These are phyloP conservation scores for Geodia barretti DNA, from an alignment of 37 sponge, comb jelly and placozoan species.

Conservation along the genomic window DNA sequence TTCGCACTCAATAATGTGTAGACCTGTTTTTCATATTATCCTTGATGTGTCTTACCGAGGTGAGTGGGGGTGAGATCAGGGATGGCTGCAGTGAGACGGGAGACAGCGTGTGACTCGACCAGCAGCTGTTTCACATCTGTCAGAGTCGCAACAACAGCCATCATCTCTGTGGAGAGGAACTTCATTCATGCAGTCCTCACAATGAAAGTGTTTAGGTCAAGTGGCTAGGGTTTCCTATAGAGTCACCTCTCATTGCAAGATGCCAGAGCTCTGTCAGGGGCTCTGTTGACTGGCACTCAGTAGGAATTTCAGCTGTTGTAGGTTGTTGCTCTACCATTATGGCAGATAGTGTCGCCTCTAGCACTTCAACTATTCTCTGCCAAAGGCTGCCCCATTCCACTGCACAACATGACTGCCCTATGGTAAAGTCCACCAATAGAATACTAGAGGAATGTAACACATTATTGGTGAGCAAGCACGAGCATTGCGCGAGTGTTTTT, in stretches of 20 bases:
- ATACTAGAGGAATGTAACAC: background rate
- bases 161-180: background rate
- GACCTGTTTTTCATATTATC: too few species aligned
- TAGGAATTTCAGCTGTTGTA: background rate
- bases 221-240: background rate
- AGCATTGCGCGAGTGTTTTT: too few species aligned
- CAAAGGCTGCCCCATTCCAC: background rate
- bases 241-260: slow-evolving; percentile 29
- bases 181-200: background rate
- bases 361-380: background rate
- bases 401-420: background rate
- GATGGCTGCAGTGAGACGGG: background rate
- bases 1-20: too few species aligned
- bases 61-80: too few species aligned
- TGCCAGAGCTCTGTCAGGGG: slow-evolving; percentile 34
- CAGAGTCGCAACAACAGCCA: background rate
- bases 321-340: too few species aligned
- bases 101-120: background rate
- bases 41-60: too few species aligned
- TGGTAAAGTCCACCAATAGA: background rate
- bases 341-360: background rate
- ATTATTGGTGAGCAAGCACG: too few species aligned
- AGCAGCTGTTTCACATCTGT: background rate
- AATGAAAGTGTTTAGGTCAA: background rate
- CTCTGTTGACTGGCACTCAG: background rate